Evolutionary conservation across 2,797 vertebrate genomes (phyloP).

Genomic region (Gobio occitaniae): DNA sequence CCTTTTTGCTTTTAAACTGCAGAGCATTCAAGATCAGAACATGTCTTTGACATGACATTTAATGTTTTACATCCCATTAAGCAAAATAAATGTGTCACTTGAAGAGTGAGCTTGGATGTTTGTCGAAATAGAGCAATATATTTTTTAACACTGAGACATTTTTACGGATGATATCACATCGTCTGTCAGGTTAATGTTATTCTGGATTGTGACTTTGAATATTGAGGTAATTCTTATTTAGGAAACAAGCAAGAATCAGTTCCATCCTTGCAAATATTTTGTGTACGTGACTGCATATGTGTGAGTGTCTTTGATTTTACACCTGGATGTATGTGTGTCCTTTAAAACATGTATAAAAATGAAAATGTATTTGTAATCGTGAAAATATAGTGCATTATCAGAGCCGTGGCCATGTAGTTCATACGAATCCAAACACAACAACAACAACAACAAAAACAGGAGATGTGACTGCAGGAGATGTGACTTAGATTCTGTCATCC

Average conservation of each 20-base stretch:
- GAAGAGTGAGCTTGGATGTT: not conserved
- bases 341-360: not conserved
- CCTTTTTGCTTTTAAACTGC: no score
- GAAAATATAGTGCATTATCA: not conserved
- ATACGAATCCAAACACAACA: not conserved
- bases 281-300: not conserved
- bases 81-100: not conserved
- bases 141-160: constrained; percentile 11
- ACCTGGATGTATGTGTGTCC: not conserved
- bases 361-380: not conserved
- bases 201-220: constrained; percentile 32
- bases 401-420: not conserved
- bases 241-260: constrained; percentile 12
- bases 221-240: constrained; percentile 30
- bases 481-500: constrained; percentile 7
- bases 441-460: not conserved
- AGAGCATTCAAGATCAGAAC: not conserved
- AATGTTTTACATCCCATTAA: not conserved
- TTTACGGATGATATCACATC: constrained; percentile 21
- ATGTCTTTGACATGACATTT: not conserved
- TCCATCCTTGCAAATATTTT: constrained; percentile 4
- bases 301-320: constrained; percentile 13
- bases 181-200: constrained; percentile 31
- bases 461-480: not conserved
- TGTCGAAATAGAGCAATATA: not conserved